phyloP scores from a whole-genome alignment of 2,113 vertebrate species.

The Cairina moschata region DNA sequence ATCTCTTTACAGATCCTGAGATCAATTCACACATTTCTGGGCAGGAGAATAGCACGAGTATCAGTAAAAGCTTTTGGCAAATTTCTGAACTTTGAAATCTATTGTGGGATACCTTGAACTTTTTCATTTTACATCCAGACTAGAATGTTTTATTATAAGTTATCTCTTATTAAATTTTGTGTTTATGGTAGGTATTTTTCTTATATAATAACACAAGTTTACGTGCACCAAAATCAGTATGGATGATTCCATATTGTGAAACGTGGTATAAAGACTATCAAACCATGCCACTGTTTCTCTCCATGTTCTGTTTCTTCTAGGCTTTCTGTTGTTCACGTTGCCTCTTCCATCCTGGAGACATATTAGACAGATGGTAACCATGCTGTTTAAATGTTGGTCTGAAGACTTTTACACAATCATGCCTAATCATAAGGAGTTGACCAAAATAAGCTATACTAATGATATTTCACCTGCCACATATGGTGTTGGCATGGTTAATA shows the following conservation, averaged over 20 bases:
- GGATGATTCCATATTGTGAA: background rate
- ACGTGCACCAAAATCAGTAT: background rate
- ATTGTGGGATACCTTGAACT: background rate
- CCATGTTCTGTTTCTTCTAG: background rate
- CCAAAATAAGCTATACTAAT: background rate
- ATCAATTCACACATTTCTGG: background rate
- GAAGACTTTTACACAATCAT: background rate
- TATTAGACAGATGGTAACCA: background rate
- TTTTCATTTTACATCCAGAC: background rate
- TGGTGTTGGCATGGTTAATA: background rate
- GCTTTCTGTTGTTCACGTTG: background rate
- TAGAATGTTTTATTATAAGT: background rate
- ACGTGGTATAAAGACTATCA: background rate
- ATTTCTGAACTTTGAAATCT: background rate
- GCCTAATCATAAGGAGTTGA: background rate
- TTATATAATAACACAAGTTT: background rate
- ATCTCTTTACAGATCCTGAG: background rate
- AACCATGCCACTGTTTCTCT: background rate
- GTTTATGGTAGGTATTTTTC: background rate
- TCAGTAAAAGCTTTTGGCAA: background rate
- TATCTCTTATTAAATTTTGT: background rate
- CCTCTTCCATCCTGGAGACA: background rate
- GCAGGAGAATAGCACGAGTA: too few relatives aligned
- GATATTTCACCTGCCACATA: background rate
- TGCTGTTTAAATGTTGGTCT: background rate